Evolutionary conservation across 2,113 vertebrate genomes (phyloP).

Genomic region (Porphyrio hochstetteri): DNA sequence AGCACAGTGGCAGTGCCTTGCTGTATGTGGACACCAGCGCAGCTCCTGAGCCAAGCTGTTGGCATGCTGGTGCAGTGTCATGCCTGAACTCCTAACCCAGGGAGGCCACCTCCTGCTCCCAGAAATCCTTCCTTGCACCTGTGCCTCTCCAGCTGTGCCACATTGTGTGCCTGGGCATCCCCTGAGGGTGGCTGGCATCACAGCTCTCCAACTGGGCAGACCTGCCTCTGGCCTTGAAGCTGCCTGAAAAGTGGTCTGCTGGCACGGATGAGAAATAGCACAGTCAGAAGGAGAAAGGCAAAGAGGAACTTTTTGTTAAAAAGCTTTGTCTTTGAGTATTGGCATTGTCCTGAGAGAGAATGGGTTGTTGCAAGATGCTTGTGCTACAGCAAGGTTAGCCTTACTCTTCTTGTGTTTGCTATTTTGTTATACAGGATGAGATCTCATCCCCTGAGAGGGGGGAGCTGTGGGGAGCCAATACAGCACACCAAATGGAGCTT

Average conservation of each 20-base stretch:
- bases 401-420: background rate
- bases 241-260: background rate
- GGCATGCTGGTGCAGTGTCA: too few relatives aligned
- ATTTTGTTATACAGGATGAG: background rate
- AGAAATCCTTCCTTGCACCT: background rate
- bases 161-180: background rate
- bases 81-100: background rate
- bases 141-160: background rate
- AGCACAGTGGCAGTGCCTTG: too few relatives aligned
- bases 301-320: background rate
- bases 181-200: background rate
- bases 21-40: background rate
- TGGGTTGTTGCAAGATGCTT: background rate
- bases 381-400: background rate
- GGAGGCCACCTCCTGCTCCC: background rate
- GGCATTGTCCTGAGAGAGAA: background rate
- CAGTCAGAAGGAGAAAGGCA: background rate
- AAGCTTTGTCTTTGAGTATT: background rate
- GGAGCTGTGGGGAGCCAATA: background rate
- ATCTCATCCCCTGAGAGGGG: background rate
- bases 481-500: background rate
- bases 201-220: background rate
- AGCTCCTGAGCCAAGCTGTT: fast-evolving
- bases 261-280: background rate
- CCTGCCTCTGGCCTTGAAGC: background rate